Evolutionary conservation across 2,113 vertebrate species (phyloP), one percentile per base, ranked within the genome.

Genomic region (Glaucomys volans): DNA sequence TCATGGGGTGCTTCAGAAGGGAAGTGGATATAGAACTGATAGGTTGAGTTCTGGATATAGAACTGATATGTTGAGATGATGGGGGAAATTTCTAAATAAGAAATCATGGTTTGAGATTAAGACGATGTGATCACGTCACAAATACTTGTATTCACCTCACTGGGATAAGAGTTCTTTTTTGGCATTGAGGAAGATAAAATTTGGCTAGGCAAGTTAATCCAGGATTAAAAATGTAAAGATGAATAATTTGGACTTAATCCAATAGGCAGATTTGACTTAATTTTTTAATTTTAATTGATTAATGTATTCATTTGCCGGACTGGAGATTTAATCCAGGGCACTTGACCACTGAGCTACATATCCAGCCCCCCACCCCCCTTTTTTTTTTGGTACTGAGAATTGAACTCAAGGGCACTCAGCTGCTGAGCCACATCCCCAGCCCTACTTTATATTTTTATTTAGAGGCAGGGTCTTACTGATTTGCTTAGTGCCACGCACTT

Each of bases 1-100:
- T 91, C 11, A 91, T 50, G 8, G 50, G 88, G 66, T 88, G 12
- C 35, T 91, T 88, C 71, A 94, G 52, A 97, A 8, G 79, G 12
- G 42, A 64, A 76, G 40, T 42, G 1, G 30, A 40, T 74, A 66
- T 28, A 83, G 20, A 83, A 13, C 8, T 4, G 10, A 24, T 22
- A 79, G 4, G 5, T 44, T 3, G n/a, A n/a, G n/a, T n/a, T n/a
- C n/a, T 42, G 1, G 30, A 40, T 74, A 66, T 28, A 83, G 20
- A 83, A 13, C 8, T 4, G 10, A 24, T 22, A 79, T 2, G 5
- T 44, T 3, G 50, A 89, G 11, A 54, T n/a, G 42, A 52, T 54
- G 10, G 40, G 76, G 42, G n/a, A 80, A 76, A 62, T 11, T 84
- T 79, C 14, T 57, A 79, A 84, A 26, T 71, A 26, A 54, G n/a